phyloP scores from a whole-genome alignment of 2,888 invertebrate species.

The Nezara viridula region DNA sequence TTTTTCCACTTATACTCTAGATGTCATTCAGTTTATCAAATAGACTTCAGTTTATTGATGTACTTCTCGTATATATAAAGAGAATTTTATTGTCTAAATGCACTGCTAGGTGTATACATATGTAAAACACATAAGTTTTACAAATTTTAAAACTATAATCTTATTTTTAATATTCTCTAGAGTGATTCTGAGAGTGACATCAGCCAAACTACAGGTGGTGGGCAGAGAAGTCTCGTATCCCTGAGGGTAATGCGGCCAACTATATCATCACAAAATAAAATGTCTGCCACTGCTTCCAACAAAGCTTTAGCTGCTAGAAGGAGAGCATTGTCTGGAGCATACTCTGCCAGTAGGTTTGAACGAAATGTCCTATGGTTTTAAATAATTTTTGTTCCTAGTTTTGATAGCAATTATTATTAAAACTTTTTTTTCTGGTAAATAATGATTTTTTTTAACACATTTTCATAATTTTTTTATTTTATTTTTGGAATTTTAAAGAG shows the following conservation, averaged over 20 bases:
- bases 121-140: too few relatives aligned
- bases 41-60: too few relatives aligned
- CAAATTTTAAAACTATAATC: not conserved
- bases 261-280: conserved; percentile 86
- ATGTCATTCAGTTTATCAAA: too few relatives aligned
- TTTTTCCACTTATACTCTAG: too few relatives aligned
- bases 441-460: too few relatives aligned
- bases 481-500: too few relatives aligned
- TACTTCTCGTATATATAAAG: too few relatives aligned
- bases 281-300: conserved; percentile 66
- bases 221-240: conserved; percentile 71
- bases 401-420: not conserved
- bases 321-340: conserved; percentile 76
- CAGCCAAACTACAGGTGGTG: conserved; percentile 70
- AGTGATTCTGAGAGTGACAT: conserved; percentile 80
- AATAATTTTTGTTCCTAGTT: not conserved
- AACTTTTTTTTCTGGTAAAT: too few relatives aligned
- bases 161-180: conserved; percentile 68
- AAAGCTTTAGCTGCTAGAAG: conserved; percentile 70
- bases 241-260: conserved; percentile 82
- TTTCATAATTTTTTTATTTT: too few relatives aligned
- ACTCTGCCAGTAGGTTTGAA: conserved; percentile 75
- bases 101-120: too few relatives aligned
- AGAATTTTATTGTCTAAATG: too few relatives aligned
- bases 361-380: conserved; percentile 14